Conservation (phyloP, 2,797 vertebrate species). For the Neosilurus hyrtlii region DNA sequence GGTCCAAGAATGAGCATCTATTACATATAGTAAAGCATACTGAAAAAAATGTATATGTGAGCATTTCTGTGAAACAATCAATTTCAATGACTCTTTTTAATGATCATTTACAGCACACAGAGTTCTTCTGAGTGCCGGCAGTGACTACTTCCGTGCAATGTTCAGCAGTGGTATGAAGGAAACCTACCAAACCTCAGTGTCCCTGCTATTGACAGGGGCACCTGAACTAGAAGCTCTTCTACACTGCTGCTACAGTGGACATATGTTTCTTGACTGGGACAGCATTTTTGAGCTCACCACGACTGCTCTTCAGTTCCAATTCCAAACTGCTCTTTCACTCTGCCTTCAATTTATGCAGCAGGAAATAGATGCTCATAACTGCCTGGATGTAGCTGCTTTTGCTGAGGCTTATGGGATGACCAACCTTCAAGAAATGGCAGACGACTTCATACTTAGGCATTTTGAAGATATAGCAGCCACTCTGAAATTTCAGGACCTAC, state of each 20-base stretch:
- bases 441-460: constrained; percentile 80
- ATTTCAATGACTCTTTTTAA: not conserved
- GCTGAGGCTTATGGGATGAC: constrained; percentile 76
- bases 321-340: constrained; percentile 75
- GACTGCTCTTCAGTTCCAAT: constrained; percentile 83
- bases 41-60: not conserved
- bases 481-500: constrained; percentile 78
- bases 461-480: constrained; percentile 78
- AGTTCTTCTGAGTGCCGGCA: constrained; percentile 77
- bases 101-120: constrained; percentile 74
- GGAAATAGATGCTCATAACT: constrained; percentile 72
- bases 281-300: constrained; percentile 79
- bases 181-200: constrained; percentile 66
- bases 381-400: constrained; percentile 78
- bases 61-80: not conserved
- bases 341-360: constrained; percentile 77
- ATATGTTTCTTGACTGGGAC: constrained; percentile 76
- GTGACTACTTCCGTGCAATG: constrained; percentile 83
- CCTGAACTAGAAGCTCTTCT: constrained; percentile 75
- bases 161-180: constrained; percentile 84
- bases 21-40: not conserved
- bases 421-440: constrained; percentile 71
- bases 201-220: constrained; percentile 65
- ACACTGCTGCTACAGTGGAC: constrained; percentile 78
- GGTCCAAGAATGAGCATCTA: too few relatives aligned